Base-by-base conservation (phyloP, 2,113 vertebrate species). In the Prionailurus viverrinus region DNA sequence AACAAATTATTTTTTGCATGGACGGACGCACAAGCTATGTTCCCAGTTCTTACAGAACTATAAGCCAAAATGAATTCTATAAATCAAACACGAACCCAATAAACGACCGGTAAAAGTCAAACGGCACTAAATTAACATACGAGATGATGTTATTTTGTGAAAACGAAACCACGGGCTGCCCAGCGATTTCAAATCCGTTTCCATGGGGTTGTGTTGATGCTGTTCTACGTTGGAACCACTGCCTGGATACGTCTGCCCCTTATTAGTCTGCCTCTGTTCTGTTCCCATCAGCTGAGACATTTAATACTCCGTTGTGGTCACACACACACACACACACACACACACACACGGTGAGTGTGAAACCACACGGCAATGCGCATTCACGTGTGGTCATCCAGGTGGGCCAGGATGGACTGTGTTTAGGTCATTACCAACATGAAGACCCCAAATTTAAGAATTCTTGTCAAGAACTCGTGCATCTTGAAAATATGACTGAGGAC, bases 131-230 rank as follows among this genome's bases (percentile, higher is more conserved):
- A 31, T 48, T 21, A 51, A 81, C 58, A 33, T 3, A 31, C 58
- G 29, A 16, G 45, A 76, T 19, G 83, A 41, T 15, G 27, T 21
- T 51, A 4, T 87, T 90, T 45, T 29, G 66, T 81, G 82, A 11
- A 78, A 61, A 82, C 18, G 8, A n/a, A n/a, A 10, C 45, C 19
- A 8, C 48, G 4, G 9, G 0, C 8, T 1, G 25, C 73, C 48
- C 66, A 14, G 58, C 7, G 16, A 11, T 8, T 41, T 73, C 16
- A 7, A 1, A 65, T 31, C 9, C 4, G 48, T 1, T 29, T 39
- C 53, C 4, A 0, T 1, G 0, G 0, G 0, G 4, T 7, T 13
- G n/a, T 7, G 41, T 36, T 2, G 0, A 5, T 15, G 0, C 0
- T 0, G 27, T 7, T 33, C 15, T 88, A 33, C 48, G 0, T 4